Conservation (phyloP, 2,888 invertebrate species). For the Mythimna impura region DNA sequence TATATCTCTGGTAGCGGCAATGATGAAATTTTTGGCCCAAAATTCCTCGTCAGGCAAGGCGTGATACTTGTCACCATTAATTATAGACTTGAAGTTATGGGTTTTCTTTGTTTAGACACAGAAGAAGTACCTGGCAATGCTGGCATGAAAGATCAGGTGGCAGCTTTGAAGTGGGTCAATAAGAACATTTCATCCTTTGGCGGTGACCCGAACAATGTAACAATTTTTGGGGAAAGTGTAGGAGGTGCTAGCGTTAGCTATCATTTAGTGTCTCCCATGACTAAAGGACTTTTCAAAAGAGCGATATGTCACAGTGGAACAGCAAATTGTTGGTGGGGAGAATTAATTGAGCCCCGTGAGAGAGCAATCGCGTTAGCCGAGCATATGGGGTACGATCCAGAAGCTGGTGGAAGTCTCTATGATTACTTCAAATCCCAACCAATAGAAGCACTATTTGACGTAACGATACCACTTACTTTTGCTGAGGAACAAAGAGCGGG, state of each 20-base stretch:
- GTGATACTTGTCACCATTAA: conserved; percentile 78
- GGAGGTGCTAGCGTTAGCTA: conserved; percentile 70
- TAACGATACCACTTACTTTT: conserved; percentile 56
- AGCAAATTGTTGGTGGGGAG: conserved; percentile 90
- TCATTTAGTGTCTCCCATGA: conserved; percentile 77
- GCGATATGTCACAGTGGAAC: conserved; percentile 93
- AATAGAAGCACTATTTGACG: conserved; percentile 52
- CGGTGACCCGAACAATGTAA: conserved; percentile 73
- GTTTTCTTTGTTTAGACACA: conserved; percentile 75
- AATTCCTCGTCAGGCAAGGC: conserved; percentile 73
- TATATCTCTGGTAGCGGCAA: conserved; percentile 74
- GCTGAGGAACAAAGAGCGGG: conserved; percentile 54
- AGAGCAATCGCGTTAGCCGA: conserved; percentile 70
- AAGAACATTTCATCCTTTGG: conserved; percentile 72
- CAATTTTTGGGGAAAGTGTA: conserved; percentile 77
- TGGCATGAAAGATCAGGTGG: conserved; percentile 79
- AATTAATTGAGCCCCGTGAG: conserved; percentile 89
- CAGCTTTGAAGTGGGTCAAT: conserved; percentile 74
- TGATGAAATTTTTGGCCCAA: conserved; percentile 73
- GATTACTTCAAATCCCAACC: conserved; percentile 68
- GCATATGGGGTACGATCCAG: conserved; percentile 68
- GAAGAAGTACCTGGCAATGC: conserved; percentile 78
- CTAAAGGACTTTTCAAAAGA: conserved; percentile 76
- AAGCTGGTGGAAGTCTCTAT: conserved; percentile 63
- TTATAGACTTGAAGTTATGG: conserved; percentile 76